These are phyloP conservation scores for Protodeltote pygarga DNA, from an alignment of 2,888 invertebrate species.

Conservation along the genomic window DNA sequence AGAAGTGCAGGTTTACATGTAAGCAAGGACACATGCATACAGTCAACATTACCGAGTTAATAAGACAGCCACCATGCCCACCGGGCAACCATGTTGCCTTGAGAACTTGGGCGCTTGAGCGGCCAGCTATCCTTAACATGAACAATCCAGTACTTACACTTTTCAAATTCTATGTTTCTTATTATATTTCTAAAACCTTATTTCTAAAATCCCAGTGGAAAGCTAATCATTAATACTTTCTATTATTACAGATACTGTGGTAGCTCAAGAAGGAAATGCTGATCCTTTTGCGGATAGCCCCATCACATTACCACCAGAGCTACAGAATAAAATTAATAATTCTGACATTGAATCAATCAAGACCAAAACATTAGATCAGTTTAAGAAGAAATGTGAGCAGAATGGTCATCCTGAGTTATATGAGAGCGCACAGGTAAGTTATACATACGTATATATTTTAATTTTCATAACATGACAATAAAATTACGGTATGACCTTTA, in stretches of 20 bases:
- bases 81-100: no score
- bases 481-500: not conserved
- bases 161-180: no score
- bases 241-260: constrained; percentile 25
- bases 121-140: no score
- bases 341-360: constrained; percentile 60
- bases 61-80: no score
- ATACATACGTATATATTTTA: not conserved
- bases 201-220: no score
- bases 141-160: no score
- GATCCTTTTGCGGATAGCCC: constrained; percentile 6
- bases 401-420: constrained; percentile 88
- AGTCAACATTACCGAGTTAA: no score
- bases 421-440: constrained; percentile 81
- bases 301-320: constrained; percentile 62
- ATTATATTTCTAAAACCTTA: no score
- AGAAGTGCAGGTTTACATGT: no score
- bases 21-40: no score
- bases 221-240: not conserved
- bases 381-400: constrained; percentile 89
- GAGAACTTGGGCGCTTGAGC: no score
- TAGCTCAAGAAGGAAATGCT: constrained; percentile 14
- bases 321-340: constrained; percentile 63
- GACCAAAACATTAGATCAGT: constrained; percentile 78
- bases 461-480: no score